Percentiles rank a stretch among this genome's conserved stretches.
Conservation (phyloP, 2,888 invertebrate species). For the Stramonita haemastoma region DNA sequence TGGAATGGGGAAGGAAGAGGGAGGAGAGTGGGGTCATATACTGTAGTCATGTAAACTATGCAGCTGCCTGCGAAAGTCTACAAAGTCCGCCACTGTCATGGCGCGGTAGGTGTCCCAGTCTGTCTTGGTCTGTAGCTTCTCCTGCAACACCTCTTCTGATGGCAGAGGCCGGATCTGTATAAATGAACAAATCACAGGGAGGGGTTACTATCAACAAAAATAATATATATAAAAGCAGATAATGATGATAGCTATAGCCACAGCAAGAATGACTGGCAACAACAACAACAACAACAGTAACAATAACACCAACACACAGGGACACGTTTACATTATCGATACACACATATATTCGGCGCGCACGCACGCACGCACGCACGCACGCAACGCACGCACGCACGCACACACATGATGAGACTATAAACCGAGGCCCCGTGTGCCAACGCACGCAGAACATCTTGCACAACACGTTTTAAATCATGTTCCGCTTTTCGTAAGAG, state of each 20-base stretch:
- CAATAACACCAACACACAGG: neutral
- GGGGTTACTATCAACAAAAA: neutral
- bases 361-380: neutral
- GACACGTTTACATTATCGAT: too few relatives aligned
- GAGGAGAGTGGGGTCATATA: neutral
- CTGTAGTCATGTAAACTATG: neutral
- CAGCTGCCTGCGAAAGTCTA: slow-evolving; percentile 51
- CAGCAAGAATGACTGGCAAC: neutral
- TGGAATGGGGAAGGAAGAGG: too few relatives aligned
- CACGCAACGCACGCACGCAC: neutral
- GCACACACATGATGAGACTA: too few relatives aligned
- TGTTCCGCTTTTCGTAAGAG: too few relatives aligned
- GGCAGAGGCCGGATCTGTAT: slow-evolving; percentile 66
- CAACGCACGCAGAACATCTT: too few relatives aligned
- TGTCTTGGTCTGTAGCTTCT: slow-evolving; percentile 68
- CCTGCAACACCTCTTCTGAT: slow-evolving; percentile 66
- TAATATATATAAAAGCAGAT: neutral
- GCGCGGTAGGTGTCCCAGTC: slow-evolving; percentile 73
- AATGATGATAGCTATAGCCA: neutral
- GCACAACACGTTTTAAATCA: too few relatives aligned
- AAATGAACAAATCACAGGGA: neutral
- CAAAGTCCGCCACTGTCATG: slow-evolving; percentile 59
- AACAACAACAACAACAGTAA: neutral
- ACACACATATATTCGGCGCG: too few relatives aligned
- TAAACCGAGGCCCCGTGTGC: too few relatives aligned